These are phyloP conservation scores for Rhabdomys pumilio DNA, from an alignment of 2,797 vertebrate species.

Conservation along the genomic window DNA sequence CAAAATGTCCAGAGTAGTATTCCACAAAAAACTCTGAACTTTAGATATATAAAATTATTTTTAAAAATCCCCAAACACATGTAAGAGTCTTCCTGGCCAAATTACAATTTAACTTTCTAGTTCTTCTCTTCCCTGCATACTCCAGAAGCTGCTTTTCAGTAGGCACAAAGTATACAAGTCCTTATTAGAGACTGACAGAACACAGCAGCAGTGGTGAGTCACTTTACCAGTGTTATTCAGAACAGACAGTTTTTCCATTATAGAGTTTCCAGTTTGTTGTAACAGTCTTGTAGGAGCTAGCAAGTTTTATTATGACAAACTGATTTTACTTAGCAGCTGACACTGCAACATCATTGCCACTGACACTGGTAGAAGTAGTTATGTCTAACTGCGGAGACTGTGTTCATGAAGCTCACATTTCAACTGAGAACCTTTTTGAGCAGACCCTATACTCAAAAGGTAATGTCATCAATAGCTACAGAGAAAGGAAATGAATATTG, in stretches of 20 bases:
- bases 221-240: conserved; percentile 68
- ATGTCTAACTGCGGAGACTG: conserved; percentile 70
- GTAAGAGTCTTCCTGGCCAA: conserved; percentile 88
- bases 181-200: conserved; percentile 83
- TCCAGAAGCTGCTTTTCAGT: conserved; percentile 83
- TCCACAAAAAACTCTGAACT: conserved; percentile 82
- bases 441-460: conserved; percentile 37
- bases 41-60: conserved; percentile 86
- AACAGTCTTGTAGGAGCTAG: conserved; percentile 68
- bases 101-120: conserved; percentile 87
- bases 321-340: conserved; percentile 34
- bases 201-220: conserved; percentile 84
- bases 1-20: conserved; percentile 55
- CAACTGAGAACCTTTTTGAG: conserved; percentile 69
- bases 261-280: conserved; percentile 66
- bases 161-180: conserved; percentile 83
- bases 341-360: conserved; percentile 1
- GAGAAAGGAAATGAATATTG: conserved; percentile 65
- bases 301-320: conserved; percentile 53
- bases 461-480: conserved; percentile 63
- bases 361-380: conserved; percentile 62
- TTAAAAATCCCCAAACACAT: conserved; percentile 84
- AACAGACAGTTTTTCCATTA: conserved; percentile 75
- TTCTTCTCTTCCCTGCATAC: conserved; percentile 82
- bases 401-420: conserved; percentile 72